Conservation (phyloP, 37 sponge, comb jelly and placozoan genomes). For the Aphrocallistes beatrix region DNA sequence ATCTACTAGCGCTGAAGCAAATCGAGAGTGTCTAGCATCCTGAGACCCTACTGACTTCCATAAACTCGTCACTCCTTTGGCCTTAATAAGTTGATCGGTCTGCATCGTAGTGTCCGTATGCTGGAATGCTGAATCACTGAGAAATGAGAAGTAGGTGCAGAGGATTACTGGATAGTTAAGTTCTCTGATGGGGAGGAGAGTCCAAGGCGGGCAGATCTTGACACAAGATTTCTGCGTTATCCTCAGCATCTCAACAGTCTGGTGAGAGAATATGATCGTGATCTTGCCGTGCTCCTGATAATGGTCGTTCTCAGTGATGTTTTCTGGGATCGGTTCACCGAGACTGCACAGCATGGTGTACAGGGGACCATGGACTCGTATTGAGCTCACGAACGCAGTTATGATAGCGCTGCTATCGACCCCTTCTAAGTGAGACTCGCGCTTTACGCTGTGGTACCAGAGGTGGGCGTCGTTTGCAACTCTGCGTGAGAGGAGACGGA, state of each 20-base stretch:
- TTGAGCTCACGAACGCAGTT: not conserved
- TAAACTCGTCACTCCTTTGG: not conserved
- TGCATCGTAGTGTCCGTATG: not conserved
- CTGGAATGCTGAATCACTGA: not conserved
- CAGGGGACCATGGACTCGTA: not conserved
- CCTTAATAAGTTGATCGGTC: not conserved
- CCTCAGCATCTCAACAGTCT: conserved; percentile 4
- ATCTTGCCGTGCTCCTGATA: not conserved
- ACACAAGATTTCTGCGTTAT: not conserved
- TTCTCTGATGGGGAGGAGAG: not conserved
- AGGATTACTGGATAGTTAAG: not conserved
- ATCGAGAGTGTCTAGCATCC: too few relatives aligned
- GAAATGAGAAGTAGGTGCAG: not conserved
- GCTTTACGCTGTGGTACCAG: not conserved
- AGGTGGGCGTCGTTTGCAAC: not conserved
- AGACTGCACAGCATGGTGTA: not conserved
- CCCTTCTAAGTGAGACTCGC: not conserved
- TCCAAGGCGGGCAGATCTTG: not conserved
- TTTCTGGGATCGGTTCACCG: not conserved
- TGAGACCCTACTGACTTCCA: not conserved
- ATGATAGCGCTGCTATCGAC: not conserved
- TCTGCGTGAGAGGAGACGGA: not conserved
- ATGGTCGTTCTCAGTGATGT: not conserved
- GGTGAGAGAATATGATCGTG: not conserved
- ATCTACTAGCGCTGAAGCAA: not conserved